Base-by-base conservation (phyloP, 1,140 invertebrate species). In the Metaphire vulgaris region DNA sequence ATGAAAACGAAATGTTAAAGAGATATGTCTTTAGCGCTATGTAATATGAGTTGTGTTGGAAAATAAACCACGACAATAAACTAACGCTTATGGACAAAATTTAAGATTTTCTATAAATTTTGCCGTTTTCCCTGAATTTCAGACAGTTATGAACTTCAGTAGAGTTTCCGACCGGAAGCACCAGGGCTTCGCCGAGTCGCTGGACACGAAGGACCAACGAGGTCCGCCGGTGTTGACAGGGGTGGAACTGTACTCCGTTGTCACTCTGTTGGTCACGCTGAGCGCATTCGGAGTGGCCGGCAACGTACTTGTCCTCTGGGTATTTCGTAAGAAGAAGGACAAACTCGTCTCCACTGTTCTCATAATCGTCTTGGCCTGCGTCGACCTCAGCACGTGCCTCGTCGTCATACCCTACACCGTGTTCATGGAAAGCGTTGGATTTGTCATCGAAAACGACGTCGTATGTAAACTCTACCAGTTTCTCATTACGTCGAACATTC, bases 381-480 rank as follows among this genome's bases (percentile, higher is more conserved):
- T 74, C 21, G 74, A 74, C 32, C 64, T 74, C 21, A 69, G 15
- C 21, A 74, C 74, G 1, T 74, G 74, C 31, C 21, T 74, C 28
- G 21, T 69, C 6, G n/a, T 74, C 74, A 74, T 74, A 28, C 74
- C 74, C n/a, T 66, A 56, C 21, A 74, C 74, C 16, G 28, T 74
- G n/a, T 66, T 28, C 64, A 69, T 74, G 41, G 74, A 74, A 34
- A 30, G n/a, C 21, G n/a, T 29, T 12, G 64, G 64, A 2, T 74
- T 67, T 33, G 16, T 21, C 64, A 67, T 68, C 1, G n/a, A 16
- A 21, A 28, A 69, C 21, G 74, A 74, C 65, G 16, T 67, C 1
- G 41, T 74, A 16, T 74, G 74, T 32, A 74, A 74, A 32, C 29
- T 65, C 41, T 77, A 78, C 67, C 64, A 77, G 29, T 74, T 79